phyloP scores from a whole-genome alignment of 1,140 invertebrate species.

The Caerostris darwini region DNA sequence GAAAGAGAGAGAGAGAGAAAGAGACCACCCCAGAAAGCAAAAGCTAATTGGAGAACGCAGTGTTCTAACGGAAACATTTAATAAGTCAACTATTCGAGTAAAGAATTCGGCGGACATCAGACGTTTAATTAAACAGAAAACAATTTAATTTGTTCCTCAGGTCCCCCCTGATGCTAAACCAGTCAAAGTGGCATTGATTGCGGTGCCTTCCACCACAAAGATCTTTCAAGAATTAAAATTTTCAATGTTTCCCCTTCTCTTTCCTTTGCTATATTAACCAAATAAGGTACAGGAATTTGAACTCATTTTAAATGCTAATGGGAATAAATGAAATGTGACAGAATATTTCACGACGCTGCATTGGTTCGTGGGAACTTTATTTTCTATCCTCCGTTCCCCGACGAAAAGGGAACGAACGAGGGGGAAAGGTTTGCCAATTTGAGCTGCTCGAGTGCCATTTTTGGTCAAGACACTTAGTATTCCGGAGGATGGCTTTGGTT shows the following conservation, averaged over 20 bases:
- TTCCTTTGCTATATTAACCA: constrained; percentile 60
- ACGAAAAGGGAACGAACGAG: background rate
- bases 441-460: constrained; percentile 10
- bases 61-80: constrained; percentile 59
- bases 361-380: constrained; percentile 41
- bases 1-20: too few species aligned
- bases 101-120: constrained; percentile 72
- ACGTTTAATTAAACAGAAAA: constrained; percentile 76
- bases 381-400: background rate
- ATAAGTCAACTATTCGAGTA: constrained; percentile 72
- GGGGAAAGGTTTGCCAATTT: background rate
- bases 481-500: too few species aligned
- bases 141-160: constrained; percentile 71
- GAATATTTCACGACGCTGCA: constrained; percentile 52
- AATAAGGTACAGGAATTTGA: constrained; percentile 72
- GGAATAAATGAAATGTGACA: constrained; percentile 73
- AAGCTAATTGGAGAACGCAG: constrained; percentile 51
- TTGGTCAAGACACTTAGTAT: background rate
- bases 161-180: background rate
- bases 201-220: constrained; percentile 13
- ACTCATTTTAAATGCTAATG: constrained; percentile 75
- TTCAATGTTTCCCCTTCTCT: constrained; percentile 37
- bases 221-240: constrained; percentile 59
- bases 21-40: constrained; percentile 35
- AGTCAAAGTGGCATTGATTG: constrained; percentile 64